Percentiles rank a stretch among this genome's conserved stretches.
These are phyloP conservation scores for Trissolcus brochymenae DNA, from an alignment of 2,888 invertebrate species.

Conservation along the genomic window DNA sequence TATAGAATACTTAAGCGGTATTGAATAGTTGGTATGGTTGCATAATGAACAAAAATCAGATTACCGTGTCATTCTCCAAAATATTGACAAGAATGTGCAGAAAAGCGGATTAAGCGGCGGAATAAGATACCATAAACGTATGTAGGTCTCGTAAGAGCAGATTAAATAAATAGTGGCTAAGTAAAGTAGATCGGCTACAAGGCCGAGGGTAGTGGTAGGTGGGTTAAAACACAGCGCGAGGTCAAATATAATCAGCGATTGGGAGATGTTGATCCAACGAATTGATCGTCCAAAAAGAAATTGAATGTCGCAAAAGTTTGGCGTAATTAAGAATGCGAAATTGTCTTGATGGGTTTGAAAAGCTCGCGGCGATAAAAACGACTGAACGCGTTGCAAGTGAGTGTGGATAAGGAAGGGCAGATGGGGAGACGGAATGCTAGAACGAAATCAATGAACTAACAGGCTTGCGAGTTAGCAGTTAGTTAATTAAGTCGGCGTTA, in stretches of 20 bases:
- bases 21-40: too few species aligned
- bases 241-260: slow-evolving; percentile 43
- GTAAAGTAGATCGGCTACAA: slow-evolving; percentile 59
- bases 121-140: slow-evolving; percentile 56
- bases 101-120: slow-evolving; percentile 48
- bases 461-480: slow-evolving; percentile 75
- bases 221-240: slow-evolving; percentile 56
- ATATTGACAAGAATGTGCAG: slow-evolving; percentile 46
- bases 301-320: slow-evolving; percentile 10
- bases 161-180: slow-evolving; percentile 58
- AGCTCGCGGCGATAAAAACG: slow-evolving; percentile 35
- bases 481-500: slow-evolving; percentile 76
- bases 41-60: slow-evolving; percentile 9
- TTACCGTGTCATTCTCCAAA: slow-evolving; percentile 28
- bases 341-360: slow-evolving; percentile 27
- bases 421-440: slow-evolving; percentile 46
- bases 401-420: slow-evolving; percentile 39
- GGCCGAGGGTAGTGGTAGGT: slow-evolving; percentile 47
- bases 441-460: slow-evolving; percentile 75
- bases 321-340: slow-evolving; percentile 40
- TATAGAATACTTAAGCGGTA: too few species aligned
- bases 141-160: slow-evolving; percentile 58
- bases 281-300: not conserved
- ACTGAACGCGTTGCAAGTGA: slow-evolving; percentile 29
- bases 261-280: not conserved